Evolutionary conservation across 2,797 vertebrate genomes (phyloP), one percentile per base, ranked within the genome.

Genomic region (Sebastes steindachneri): DNA sequence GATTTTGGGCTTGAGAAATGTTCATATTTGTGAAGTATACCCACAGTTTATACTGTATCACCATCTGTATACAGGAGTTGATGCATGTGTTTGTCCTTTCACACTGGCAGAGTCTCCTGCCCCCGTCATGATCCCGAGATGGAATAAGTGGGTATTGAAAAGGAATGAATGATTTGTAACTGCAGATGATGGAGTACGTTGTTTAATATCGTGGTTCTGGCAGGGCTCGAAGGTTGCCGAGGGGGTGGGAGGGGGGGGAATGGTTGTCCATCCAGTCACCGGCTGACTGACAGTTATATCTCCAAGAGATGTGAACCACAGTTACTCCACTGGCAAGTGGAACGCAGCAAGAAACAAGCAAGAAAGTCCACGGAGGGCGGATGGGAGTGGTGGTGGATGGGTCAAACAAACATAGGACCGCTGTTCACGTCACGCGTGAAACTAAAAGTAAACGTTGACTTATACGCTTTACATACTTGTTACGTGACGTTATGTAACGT

Each of bases 151-250:
- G 37, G 9, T 57, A 78, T 58, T 82, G 71, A 82, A 79, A 70
- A 73, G 31, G 19, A 68, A 57, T 59, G 51, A 69, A 60, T 69
- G 64, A 81, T 31, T 75, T 54, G 62, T 69, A 79, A 80, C 23
- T 37, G 48, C 26, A 65, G 26, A 83, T 76, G 63, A 83, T 83
- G 31, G 60, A 83, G 35, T 48, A 10, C 55, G 66, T 68, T 75
- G 29, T 62, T 83, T 73, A 79, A 84, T 66, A 64, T 21, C 76
- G 80, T 79, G 72, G 68, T 63, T 71, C 81, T 86, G 84, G 51
- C 51, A 21, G 51, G 21, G 31, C 25, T 23, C 31, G 7, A 63
- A 67, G 59, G 77, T 79, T 84, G 26, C 54, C 21, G 5, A 7
- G 29, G n/a, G 6, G 9, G 9, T 1, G 0, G 29, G 9, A 10